These are phyloP conservation scores for Kryptolebias ocellatus DNA, from an alignment of 2,797 vertebrate genomes.

Conservation along the genomic window DNA sequence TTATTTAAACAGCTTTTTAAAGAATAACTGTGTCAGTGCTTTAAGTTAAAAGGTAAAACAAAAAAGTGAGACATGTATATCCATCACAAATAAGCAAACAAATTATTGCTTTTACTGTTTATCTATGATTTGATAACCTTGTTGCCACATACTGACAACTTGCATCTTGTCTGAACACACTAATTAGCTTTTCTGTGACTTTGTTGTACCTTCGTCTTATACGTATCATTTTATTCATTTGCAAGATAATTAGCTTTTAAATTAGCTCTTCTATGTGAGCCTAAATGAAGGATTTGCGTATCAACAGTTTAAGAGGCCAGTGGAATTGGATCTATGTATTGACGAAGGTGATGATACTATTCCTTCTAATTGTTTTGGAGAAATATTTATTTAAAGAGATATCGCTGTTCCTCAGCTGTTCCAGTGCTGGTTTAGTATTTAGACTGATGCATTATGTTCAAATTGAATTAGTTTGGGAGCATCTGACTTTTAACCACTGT, in stretches of 20 bases:
- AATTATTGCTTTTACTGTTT: not conserved
- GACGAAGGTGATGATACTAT: conserved; percentile 16
- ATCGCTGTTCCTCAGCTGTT: conserved; percentile 51
- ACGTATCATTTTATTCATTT: not conserved
- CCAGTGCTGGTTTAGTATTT: conserved; percentile 21
- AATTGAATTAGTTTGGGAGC: conserved; percentile 65
- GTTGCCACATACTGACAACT: conserved; percentile 4
- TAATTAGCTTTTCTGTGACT: conserved; percentile 22
- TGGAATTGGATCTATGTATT: no score
- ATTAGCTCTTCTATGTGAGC: not conserved
- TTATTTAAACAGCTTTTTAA: no score
- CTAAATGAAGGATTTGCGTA: conserved; percentile 2
- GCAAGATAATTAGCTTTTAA: conserved; percentile 1
- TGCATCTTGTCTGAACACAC: conserved; percentile 5
- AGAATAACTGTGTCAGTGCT: no score
- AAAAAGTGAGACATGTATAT: no score
- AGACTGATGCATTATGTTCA: conserved; percentile 37
- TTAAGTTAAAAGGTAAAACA: no score
- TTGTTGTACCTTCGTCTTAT: conserved; percentile 12
- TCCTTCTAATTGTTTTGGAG: conserved; percentile 19
- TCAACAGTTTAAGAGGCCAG: no score
- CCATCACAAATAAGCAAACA: no score
- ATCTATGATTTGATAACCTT: no score
- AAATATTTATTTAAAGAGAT: conserved; percentile 16
- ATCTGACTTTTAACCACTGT: conserved; percentile 45